Base-by-base conservation (phyloP, 53 echinoderm and acorn worm genomes). In the Patiria pectinifera region DNA sequence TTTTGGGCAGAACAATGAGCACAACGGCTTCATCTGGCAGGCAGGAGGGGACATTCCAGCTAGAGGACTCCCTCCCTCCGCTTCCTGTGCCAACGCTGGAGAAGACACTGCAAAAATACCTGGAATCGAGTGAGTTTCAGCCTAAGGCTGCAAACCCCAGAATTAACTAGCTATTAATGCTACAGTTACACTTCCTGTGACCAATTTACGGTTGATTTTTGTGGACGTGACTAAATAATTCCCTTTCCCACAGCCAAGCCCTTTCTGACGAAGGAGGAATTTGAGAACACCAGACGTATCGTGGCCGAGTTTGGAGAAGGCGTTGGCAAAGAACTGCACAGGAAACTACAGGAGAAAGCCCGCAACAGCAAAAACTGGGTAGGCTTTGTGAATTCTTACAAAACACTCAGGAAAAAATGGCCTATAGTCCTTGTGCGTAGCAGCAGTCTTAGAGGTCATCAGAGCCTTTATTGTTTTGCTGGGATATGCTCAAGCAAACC, bases 221-320 rank as follows among this genome's bases (percentile, higher is more conserved):
- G 35, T 35, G 35, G 35, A 35, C 35, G 35, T 35, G 35, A 35
- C 35, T 35, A 35, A 35, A 35, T 35, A 0, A 35, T 35, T 35
- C 35, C 1, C 35, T 53, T n/a, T 9, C 35, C 21, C 75, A 4
- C 87, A 97, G 97, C 95, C 18, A 95, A 92, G 76, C 96, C 97
- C 48, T 85, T 97, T 11, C 60, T 93, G 15, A 94, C 95, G 1
- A 91, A 92, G 19, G 94, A 94, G 2, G 97, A 97, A 71, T 94
- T 87, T 63, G 69, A 81, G 77, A 93, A 96, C 45, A 96, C 95
- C 61, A 87, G 93, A 71, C 79, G 85, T 60, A 80, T 96, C n/a
- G 97, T 97, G 84, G 76, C 69, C 23, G 92, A 94, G 63, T 97
- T 97, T 94, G 95, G 93, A 19, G 58, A 89, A 76, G 97, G 97